Percentiles rank a stretch among this genome's conserved stretches.
These are phyloP conservation scores for Calyptommatus sinebrachiatus DNA, from an alignment of 2,113 vertebrate species.

Conservation along the genomic window DNA sequence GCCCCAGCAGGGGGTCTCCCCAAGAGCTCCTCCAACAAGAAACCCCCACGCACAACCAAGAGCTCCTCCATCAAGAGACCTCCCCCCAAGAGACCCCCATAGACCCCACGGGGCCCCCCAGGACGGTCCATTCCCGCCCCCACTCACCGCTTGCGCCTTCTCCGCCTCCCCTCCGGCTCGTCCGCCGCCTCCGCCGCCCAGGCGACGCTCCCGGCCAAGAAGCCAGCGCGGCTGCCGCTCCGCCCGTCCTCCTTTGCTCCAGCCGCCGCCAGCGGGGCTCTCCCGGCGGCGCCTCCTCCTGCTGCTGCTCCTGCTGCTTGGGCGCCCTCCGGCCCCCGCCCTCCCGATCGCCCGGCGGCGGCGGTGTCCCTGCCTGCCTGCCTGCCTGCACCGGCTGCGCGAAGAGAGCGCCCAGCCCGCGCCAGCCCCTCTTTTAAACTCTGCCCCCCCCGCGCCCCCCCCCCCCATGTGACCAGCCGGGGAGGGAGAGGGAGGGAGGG, in stretches of 20 bases:
- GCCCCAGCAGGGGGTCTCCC: no score
- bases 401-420: neutral
- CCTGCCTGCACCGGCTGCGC: constrained; percentile 1
- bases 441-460: neutral
- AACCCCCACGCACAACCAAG: no score
- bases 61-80: no score
- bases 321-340: neutral
- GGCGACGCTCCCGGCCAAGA: neutral
- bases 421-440: constrained; percentile 8
- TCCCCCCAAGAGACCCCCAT: no score
- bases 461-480: constrained; percentile 24
- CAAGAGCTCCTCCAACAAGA: no score
- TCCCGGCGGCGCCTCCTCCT: neutral
- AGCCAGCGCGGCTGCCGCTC: neutral
- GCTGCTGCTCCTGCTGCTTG: neutral
- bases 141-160: no score
- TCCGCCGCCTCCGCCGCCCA: neutral
- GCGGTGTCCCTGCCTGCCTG: neutral
- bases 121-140: no score
- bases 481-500: neutral
- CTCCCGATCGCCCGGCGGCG: neutral
- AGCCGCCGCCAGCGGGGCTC: neutral
- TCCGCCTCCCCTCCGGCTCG: no score
- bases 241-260: neutral
- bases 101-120: no score